Evolutionary conservation across 2,888 invertebrate genomes (phyloP).

Genomic region (Nomada flava): DNA sequence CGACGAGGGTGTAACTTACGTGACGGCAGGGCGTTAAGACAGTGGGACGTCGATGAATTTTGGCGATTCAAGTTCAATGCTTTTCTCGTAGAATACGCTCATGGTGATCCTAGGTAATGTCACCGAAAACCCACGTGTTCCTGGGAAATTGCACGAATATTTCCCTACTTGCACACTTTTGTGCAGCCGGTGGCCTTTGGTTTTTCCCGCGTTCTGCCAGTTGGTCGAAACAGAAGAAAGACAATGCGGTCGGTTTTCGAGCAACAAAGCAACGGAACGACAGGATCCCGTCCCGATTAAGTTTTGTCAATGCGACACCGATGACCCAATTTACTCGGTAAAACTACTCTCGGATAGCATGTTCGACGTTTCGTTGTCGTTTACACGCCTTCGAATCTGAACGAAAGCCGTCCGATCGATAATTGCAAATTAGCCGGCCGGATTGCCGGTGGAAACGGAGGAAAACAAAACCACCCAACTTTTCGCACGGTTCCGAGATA

Average conservation of each 20-base stretch:
- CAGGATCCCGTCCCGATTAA: conserved; percentile 12
- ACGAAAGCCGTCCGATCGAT: conserved; percentile 37
- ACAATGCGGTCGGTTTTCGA: neutral
- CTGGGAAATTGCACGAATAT: conserved; percentile 49
- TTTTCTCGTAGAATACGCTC: conserved; percentile 31
- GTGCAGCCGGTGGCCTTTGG: neutral
- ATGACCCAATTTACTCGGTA: conserved; percentile 40
- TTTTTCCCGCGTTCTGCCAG: neutral
- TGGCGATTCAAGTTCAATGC: conserved; percentile 34
- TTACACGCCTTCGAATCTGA: neutral
- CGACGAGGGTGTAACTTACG: conserved; percentile 24
- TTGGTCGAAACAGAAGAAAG: neutral
- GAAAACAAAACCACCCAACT: conserved; percentile 22
- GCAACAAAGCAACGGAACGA: neutral
- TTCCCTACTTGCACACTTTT: conserved; percentile 4
- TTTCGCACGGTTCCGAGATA: conserved; percentile 33
- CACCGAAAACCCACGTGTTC: conserved; percentile 29
- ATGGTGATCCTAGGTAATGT: conserved; percentile 33
- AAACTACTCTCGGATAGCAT: conserved; percentile 17
- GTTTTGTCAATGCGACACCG: conserved; percentile 31
- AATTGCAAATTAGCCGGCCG: conserved; percentile 39
- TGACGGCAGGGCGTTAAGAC: conserved; percentile 28
- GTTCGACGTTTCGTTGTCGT: conserved; percentile 34
- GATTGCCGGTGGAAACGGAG: neutral
- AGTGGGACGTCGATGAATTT: conserved; percentile 31